A percentile compares a stretch with the other conserved stretches of the same genome.
These are phyloP conservation scores for Varroa destructor DNA, from an alignment of 1,140 invertebrate species.

Conservation along the genomic window DNA sequence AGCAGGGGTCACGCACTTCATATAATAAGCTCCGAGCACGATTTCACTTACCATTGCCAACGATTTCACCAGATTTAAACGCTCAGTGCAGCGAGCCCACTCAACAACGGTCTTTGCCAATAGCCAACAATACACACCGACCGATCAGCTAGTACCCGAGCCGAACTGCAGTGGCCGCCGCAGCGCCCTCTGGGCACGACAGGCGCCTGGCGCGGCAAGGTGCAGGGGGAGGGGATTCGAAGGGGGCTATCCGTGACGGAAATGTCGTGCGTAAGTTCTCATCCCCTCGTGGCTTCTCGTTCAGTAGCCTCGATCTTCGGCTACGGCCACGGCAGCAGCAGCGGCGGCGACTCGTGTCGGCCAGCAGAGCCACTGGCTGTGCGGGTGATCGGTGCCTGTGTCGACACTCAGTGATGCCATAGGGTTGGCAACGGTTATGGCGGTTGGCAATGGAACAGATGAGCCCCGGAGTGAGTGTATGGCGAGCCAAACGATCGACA, in stretches of 20 bases:
- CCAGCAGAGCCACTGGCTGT: no score
- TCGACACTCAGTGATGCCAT: no score
- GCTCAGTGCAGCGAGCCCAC: constrained; percentile 23
- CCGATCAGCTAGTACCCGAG: neutral
- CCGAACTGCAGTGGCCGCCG: constrained; percentile 26
- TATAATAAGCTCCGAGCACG: neutral
- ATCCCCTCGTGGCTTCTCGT: no score
- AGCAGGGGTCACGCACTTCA: no score
- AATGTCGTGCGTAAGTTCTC: constrained; percentile 5
- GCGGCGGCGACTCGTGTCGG: no score
- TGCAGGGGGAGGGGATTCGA: constrained; percentile 2
- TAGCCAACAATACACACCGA: neutral
- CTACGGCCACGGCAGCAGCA: no score
- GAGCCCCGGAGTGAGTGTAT: no score
- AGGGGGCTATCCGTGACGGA: neutral
- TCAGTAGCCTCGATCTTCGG: no score
- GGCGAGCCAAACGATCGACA: no score
- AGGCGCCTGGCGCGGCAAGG: neutral
- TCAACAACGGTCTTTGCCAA: neutral
- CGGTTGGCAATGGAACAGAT: no score
- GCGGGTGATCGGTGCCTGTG: no score
- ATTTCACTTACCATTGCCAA: constrained; percentile 27
- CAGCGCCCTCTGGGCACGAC: constrained; percentile 24
- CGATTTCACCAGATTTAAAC: constrained; percentile 25
- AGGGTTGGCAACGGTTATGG: no score